Base-by-base conservation (phyloP, 2,888 invertebrate genomes). In the Drosophila quinaria region DNA sequence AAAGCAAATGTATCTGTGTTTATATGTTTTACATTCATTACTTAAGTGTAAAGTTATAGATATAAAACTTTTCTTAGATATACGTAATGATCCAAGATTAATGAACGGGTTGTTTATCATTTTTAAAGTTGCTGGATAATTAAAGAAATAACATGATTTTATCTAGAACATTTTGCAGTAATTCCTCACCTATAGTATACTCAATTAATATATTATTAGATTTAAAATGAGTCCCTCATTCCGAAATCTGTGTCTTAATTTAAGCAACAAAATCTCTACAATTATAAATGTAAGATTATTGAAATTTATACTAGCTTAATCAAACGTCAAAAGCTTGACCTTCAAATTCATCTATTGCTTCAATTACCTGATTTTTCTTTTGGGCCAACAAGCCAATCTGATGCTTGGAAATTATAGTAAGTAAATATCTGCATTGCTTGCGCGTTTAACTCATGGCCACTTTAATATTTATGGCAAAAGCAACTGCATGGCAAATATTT, bases 401-500 rank as follows among this genome's bases (percentile, higher is more conserved):
- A 25, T n/a, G 17, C 29, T 52, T 22, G 22, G 22, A 22, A 22
- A 22, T 22, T 22, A 3, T 22, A 22, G 22, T 22, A 25, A 31
- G 39, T 39, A 37, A 25, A 22, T 22, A 41, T 47, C n/a, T 8
- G 4, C 2, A 39, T 56, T 37, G 17, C 4, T 13, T 13, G 31
- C 19, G 31, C 41, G 39, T 42, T 41, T 41, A 33, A 46, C 37
- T 22, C 42, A 37, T 47, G 63, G 65, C 59, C 15, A 59, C 71
- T 85, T 65, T 77, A 67, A 82, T 82, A 82, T 84, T 68, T 74
- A 79, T 71, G 65, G 61, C 47, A 50, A 50, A 46, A 39, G 72
- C 72, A 68, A 70, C 64, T 65, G 74, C 64, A 80, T 70, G 55
- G 59, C 80, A 84, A 88, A 88, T 77, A 88, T 87, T 89, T 79